phyloP scores from a whole-genome alignment of 2,113 vertebrate genomes.

The Caloenas nicobarica region DNA sequence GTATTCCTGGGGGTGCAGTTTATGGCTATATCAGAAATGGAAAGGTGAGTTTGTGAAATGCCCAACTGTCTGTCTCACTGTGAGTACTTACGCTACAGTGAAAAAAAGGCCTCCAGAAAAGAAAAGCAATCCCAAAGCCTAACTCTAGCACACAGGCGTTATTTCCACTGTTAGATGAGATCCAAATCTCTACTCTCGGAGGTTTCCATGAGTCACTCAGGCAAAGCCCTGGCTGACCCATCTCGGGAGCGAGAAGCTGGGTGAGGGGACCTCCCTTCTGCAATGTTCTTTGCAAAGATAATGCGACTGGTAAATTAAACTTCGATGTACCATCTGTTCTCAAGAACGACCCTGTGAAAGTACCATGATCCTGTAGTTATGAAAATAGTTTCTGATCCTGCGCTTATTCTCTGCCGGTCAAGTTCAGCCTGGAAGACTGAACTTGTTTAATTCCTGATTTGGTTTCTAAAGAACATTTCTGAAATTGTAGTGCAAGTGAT shows the following conservation, averaged over 20 bases:
- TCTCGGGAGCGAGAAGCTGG: accelerated
- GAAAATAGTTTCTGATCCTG: neutral
- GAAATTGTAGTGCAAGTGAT: neutral
- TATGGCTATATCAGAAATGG: neutral
- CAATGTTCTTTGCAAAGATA: neutral
- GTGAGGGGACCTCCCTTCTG: neutral
- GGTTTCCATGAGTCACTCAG: neutral
- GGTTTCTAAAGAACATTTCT: neutral
- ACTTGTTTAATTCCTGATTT: neutral
- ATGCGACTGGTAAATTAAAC: neutral
- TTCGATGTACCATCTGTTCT: neutral
- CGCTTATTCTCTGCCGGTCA: neutral
- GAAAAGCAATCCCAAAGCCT: neutral
- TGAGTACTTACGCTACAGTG: neutral
- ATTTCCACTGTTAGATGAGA: neutral
- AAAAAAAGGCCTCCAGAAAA: neutral
- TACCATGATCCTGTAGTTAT: neutral
- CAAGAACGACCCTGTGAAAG: neutral
- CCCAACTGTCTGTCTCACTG: neutral
- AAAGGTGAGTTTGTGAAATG: neutral
- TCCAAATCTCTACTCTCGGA: accelerated
- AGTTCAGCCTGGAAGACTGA: neutral
- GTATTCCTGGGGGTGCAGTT: neutral
- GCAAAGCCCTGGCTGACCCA: accelerated
- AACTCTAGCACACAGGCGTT: neutral